Evolutionary conservation across 2,797 vertebrate species (phyloP), one percentile per base, ranked within the genome.

Genomic region (Xyrichtys novacula): DNA sequence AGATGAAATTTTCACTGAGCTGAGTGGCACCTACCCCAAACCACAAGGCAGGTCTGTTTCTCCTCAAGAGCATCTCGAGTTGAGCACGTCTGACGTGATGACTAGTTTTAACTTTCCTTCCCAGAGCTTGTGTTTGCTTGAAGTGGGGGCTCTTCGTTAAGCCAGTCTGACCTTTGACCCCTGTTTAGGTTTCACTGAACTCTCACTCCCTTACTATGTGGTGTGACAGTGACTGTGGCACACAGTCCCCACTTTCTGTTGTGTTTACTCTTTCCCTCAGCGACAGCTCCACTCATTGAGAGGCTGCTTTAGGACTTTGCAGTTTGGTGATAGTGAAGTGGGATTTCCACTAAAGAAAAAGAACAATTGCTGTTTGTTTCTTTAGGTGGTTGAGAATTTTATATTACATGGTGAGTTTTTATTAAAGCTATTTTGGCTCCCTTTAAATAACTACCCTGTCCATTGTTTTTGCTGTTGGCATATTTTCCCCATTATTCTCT

Each of bases 21-120:
- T 38, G 54, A 59, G 75, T 76, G 70, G 81, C 68, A 69, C 36
- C 46, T 38, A 58, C 59, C 65, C 78, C 77, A 88, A 85, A 80
- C 78, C 86, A 70, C 71, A 54, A 20, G 34, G 60, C 60, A 70
- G 46, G 67, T 76, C 84, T 83, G 83, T 16, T 88, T 85, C 56
- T 78, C 61, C 65, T 87, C 75, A 38, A 47, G 29, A 76, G 42
- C 39, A 36, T 74, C 66, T 44, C 15, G 22, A 71, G 50, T 69
- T 55, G 32, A 71, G 42, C 25, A 28, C 52, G 62, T 78, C 67
- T 67, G 59, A 76, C 63, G 40, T n/a, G 19, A 29, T 32, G 8
- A 42, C 52, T 43, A 19, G 38, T 66, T 76, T 58, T 48, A 64
- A 49, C 53, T 74, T 67, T 68, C 46, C 42, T 32, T 25, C 66